Evolutionary conservation across 2,888 invertebrate genomes (phyloP).

Genomic region (Lingula anatina): DNA sequence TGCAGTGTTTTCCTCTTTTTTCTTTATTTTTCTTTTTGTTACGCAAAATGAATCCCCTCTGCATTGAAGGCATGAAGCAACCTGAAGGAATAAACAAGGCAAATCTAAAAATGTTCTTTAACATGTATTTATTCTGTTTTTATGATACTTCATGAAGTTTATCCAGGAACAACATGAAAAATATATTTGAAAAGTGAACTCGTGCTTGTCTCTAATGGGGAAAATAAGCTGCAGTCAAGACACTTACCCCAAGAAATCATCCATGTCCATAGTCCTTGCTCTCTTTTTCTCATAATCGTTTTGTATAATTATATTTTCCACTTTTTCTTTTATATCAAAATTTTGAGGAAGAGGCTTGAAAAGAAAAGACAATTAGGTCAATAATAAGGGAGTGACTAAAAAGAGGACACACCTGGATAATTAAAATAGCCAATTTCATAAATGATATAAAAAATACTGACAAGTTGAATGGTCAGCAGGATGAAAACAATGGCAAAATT

Average conservation of each 20-base stretch:
- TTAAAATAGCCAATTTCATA: too few species aligned
- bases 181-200: not conserved
- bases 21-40: slow-evolving; percentile 3
- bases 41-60: slow-evolving; percentile 89
- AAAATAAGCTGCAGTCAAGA: not conserved
- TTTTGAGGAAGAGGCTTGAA: slow-evolving; percentile 66
- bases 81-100: slow-evolving; percentile 52
- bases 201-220: not conserved
- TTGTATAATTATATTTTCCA: slow-evolving; percentile 68
- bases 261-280: slow-evolving; percentile 90
- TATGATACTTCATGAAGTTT: not conserved
- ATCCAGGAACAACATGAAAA: not conserved
- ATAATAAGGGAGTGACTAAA: too few species aligned
- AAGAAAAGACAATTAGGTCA: slow-evolving; percentile 4
- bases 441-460: too few species aligned
- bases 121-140: slow-evolving; percentile 3
- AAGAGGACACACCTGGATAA: too few species aligned
- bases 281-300: slow-evolving; percentile 70
- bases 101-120: slow-evolving; percentile 7
- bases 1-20: too few species aligned
- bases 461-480: too few species aligned
- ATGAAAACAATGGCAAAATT: too few species aligned
- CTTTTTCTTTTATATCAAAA: slow-evolving; percentile 76
- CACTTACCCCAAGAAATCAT: slow-evolving; percentile 76
- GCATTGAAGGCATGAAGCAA: slow-evolving; percentile 82